Conservation (phyloP, 2,797 vertebrate species). For the Halcyon badia region DNA sequence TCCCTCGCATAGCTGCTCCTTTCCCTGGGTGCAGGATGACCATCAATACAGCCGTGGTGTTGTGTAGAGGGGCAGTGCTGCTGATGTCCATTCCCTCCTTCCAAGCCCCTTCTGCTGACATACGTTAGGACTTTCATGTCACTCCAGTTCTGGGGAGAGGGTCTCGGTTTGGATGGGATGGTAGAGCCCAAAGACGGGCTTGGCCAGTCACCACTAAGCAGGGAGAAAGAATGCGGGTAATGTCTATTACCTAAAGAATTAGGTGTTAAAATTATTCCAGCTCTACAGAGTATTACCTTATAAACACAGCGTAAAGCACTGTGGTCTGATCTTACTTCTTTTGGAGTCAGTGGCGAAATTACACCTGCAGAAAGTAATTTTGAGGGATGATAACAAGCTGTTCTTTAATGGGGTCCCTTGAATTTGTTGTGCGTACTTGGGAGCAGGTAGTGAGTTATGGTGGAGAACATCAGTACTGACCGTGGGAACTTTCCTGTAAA, state of each 20-base stretch:
- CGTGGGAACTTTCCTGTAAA: not conserved
- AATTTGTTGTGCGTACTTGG: not conserved
- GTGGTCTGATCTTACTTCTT: not conserved
- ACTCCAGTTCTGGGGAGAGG: not conserved
- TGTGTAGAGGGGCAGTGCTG: not conserved
- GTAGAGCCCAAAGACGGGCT: not conserved
- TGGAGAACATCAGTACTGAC: not conserved
- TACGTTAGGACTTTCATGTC: not conserved
- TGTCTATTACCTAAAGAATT: not conserved
- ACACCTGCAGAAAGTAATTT: not conserved
- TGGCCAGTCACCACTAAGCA: not conserved
- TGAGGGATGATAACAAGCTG: not conserved
- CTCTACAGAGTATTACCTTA: not conserved
- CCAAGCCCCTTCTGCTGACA: not conserved
- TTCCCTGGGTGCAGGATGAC: not conserved
- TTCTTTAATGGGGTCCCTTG: rapidly evolving
- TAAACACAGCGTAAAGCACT: not conserved
- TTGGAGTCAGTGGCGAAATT: not conserved
- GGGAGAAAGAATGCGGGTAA: not conserved
- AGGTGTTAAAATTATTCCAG: not conserved
- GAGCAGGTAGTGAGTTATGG: not conserved
- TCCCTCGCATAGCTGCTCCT: not conserved
- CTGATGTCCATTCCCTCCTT: not conserved
- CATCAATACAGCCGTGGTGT: not conserved
- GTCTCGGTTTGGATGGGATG: not conserved